Evolutionary conservation across 2,888 invertebrate genomes (phyloP).

Genomic region (Conistra vaccinii): DNA sequence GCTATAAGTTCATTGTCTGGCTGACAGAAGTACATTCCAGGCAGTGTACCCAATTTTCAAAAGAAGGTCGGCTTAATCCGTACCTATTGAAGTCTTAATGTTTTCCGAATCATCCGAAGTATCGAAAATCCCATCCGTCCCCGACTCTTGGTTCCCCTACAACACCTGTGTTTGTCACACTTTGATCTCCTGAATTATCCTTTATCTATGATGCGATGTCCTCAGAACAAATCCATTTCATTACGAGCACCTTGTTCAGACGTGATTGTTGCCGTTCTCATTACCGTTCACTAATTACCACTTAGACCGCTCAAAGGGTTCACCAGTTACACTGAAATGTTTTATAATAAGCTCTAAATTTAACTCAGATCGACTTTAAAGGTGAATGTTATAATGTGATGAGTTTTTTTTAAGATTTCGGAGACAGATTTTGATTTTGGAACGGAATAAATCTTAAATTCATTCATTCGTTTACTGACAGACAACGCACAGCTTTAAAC

Average conservation of each 20-base stretch:
- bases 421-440: not conserved
- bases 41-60: not conserved
- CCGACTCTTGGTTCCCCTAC: conserved; percentile 60
- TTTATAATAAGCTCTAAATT: conserved; percentile 47
- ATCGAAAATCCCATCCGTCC: not conserved
- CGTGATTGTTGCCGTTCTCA: conserved; percentile 68
- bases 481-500: too few species aligned
- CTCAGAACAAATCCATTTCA: conserved; percentile 59
- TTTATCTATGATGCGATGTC: conserved; percentile 68
- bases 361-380: conserved; percentile 16
- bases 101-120: too few species aligned
- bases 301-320: conserved; percentile 61
- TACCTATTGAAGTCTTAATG: not conserved
- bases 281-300: conserved; percentile 66
- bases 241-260: conserved; percentile 42
- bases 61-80: not conserved
- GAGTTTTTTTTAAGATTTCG: not conserved
- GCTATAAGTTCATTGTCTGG: not conserved
- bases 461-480: not conserved
- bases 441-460: not conserved
- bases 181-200: conserved; percentile 82
- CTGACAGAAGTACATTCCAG: not conserved
- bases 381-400: not conserved
- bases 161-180: conserved; percentile 77
- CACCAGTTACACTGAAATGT: conserved; percentile 32